Conservation (phyloP, 2,797 vertebrate genomes). For the Pachyuromys duprasi region DNA sequence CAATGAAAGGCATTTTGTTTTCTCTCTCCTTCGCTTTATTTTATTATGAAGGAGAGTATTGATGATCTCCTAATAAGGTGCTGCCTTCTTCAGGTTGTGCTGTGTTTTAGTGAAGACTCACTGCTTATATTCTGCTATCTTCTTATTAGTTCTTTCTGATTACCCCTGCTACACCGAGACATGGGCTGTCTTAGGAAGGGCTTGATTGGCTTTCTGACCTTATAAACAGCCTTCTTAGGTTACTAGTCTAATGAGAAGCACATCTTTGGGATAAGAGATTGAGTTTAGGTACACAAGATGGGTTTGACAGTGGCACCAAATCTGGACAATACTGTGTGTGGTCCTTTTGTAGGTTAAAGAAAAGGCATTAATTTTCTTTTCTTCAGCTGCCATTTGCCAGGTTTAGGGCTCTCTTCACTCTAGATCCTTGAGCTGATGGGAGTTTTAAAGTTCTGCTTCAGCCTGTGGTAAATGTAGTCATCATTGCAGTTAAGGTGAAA, state of each 20-base stretch:
- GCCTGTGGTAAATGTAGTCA: slow-evolving; percentile 75
- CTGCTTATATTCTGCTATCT: slow-evolving; percentile 27
- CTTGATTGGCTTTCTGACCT: slow-evolving; percentile 53
- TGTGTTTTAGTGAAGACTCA: slow-evolving; percentile 34
- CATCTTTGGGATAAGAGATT: slow-evolving; percentile 74
- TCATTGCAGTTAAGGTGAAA: slow-evolving; percentile 74
- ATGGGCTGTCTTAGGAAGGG: slow-evolving; percentile 36
- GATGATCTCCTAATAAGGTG: slow-evolving; percentile 1
- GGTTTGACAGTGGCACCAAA: slow-evolving; percentile 77
- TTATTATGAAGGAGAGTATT: neutral
- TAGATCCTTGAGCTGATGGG: slow-evolving; percentile 80
- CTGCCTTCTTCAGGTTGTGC: neutral
- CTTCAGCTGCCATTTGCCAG: slow-evolving; percentile 77
- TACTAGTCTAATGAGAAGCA: slow-evolving; percentile 83
- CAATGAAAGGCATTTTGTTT: neutral
- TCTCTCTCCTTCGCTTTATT: neutral
- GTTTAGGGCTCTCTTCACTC: slow-evolving; percentile 60
- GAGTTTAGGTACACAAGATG: slow-evolving; percentile 76
- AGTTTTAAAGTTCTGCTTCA: slow-evolving; percentile 83
- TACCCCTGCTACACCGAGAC: slow-evolving; percentile 24
- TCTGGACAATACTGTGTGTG: slow-evolving; percentile 83
- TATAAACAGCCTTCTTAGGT: slow-evolving; percentile 12
- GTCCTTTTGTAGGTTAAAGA: slow-evolving; percentile 79
- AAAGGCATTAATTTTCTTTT: slow-evolving; percentile 62
- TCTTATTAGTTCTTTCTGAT: slow-evolving; percentile 53